Base-by-base conservation (phyloP, 2,797 vertebrate species). In the Huso huso region DNA sequence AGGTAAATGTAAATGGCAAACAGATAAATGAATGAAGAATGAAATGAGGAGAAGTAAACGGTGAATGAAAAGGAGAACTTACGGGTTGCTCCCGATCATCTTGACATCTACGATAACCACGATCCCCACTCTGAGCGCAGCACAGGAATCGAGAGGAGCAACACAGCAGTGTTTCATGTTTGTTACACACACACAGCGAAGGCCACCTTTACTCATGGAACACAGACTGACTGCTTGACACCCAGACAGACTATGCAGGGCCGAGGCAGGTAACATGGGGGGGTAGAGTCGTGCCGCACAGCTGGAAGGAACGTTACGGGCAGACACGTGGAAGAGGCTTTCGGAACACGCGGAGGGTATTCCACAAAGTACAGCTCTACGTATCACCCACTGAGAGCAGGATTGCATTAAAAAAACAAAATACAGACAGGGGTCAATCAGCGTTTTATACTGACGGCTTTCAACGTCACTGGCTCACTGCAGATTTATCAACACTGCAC, bases 81-180 rank as follows among this genome's bases (percentile, higher is more conserved):
- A 92, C 88, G 81, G 80, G 83, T 83, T 76, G 65, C 86, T 84
- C 70, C 88, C 86, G 81, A 89, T 72, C 77, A 87, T 91, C 79
- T 88, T 89, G 87, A 92, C 78, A 77, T 93, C 90, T 89, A 94
- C 76, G 87, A 88, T 86, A 85, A 91, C 76, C 82, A 93, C 77
- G 89, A 93, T 88, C 84, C 91, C 90, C 78, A 87, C 77, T 87
- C 91, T 93, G 89, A 75, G 79, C 78, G 80, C 74, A 81, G 79
- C 68, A 52, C 58, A 62, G 68, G 51, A 68, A 76, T 71, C 69
- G 48, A 57, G 50, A 51, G 64, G 74, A 72, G 55, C 55, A 58
- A 74, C 71, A 79, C 23, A 37, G 15, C 23, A 37, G 23, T 4
- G 23, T 37, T 37, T 37, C 23, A 37, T 37, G 23, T 37, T 37